Percentiles rank a stretch among this genome's conserved stretches.
phyloP scores from a whole-genome alignment of 1,140 invertebrate species.

The Leptopilina clavipes region DNA sequence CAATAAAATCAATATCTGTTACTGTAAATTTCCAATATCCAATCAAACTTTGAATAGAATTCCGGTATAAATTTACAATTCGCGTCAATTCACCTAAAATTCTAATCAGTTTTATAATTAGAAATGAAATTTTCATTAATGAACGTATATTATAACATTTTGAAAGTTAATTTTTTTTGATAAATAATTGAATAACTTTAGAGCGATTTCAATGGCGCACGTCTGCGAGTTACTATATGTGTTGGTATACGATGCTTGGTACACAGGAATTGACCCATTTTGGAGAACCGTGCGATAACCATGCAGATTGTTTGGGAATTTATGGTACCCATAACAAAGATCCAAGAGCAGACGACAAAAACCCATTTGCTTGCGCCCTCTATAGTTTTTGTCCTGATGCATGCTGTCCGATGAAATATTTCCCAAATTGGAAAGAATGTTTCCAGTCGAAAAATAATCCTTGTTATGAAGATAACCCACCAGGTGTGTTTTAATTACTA shows the following conservation, averaged over 20 bases:
- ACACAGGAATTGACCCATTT: slow-evolving; percentile 73
- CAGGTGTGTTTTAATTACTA: slow-evolving; percentile 46
- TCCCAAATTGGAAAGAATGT: slow-evolving; percentile 67
- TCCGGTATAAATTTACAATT: too few relatives aligned
- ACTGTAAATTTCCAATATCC: too few relatives aligned
- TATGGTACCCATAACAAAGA: slow-evolving; percentile 70
- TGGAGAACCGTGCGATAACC: slow-evolving; percentile 78
- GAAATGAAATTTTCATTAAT: too few relatives aligned
- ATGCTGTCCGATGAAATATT: slow-evolving; percentile 76
- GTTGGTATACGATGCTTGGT: slow-evolving; percentile 79
- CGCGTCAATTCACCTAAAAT: too few relatives aligned
- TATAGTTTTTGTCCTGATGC: slow-evolving; percentile 82
- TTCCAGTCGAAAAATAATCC: slow-evolving; percentile 69
- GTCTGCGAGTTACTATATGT: slow-evolving; percentile 81
- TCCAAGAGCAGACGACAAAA: slow-evolving; percentile 75
- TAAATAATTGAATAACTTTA: slow-evolving; percentile 36
- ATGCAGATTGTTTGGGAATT: slow-evolving; percentile 76
- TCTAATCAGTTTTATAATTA: too few relatives aligned
- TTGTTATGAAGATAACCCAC: slow-evolving; percentile 67
- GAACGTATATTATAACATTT: background rate
- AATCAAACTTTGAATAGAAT: too few relatives aligned
- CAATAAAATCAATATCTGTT: too few relatives aligned
- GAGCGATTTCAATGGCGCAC: slow-evolving; percentile 79
- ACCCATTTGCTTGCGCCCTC: slow-evolving; percentile 77
- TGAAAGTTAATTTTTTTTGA: too few relatives aligned